Conservation (phyloP, 2,888 invertebrate species). For the Euplexia lucipara region DNA sequence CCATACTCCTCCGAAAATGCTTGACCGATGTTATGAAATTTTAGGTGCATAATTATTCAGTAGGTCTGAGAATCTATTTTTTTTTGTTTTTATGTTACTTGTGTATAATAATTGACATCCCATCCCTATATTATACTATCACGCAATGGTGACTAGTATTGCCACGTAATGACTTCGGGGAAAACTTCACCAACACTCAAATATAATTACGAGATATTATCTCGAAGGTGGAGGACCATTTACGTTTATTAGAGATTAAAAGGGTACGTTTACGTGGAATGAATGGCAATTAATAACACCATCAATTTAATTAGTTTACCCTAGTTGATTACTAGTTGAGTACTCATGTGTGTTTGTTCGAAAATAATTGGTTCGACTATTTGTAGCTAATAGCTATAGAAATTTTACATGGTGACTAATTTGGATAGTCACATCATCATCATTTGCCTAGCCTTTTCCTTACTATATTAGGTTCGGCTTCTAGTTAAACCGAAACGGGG, state of each 20-base stretch:
- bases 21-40: too few relatives aligned
- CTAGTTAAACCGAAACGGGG: too few relatives aligned
- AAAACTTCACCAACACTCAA: slow-evolving; percentile 59
- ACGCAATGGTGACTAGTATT: slow-evolving; percentile 50
- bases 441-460: too few relatives aligned
- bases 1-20: too few relatives aligned
- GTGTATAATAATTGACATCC: too few relatives aligned
- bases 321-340: slow-evolving; percentile 49
- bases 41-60: too few relatives aligned
- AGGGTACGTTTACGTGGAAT: slow-evolving; percentile 56
- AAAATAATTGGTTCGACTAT: slow-evolving; percentile 45
- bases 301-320: slow-evolving; percentile 61
- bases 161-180: slow-evolving; percentile 57
- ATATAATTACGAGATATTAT: slow-evolving; percentile 71
- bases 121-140: slow-evolving; percentile 36
- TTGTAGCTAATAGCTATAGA: too few relatives aligned
- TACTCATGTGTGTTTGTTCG: slow-evolving; percentile 20
- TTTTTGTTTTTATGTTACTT: too few relatives aligned
- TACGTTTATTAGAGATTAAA: slow-evolving; percentile 63
- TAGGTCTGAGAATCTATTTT: too few relatives aligned
- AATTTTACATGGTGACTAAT: slow-evolving; percentile 18
- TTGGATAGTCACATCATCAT: slow-evolving; percentile 15
- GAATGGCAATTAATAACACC: slow-evolving; percentile 54
- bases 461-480: too few relatives aligned
- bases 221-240: slow-evolving; percentile 63